These are phyloP conservation scores for Eupsittula cactorum DNA, from an alignment of 2,113 vertebrate genomes.

Conservation along the genomic window DNA sequence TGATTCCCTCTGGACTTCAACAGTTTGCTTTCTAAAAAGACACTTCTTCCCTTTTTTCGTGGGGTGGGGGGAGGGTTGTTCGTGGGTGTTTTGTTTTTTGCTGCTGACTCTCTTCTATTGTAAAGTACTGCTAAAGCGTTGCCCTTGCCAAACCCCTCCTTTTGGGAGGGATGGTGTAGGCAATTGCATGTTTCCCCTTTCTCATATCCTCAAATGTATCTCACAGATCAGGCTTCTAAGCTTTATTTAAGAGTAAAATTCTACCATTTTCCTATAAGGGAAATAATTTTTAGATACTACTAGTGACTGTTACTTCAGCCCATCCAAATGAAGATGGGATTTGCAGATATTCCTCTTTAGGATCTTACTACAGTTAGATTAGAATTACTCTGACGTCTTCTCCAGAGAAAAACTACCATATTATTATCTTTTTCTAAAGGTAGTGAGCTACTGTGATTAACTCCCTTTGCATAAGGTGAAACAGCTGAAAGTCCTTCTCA, in stretches of 20 bases:
- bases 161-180: background rate
- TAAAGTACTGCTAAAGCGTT: background rate
- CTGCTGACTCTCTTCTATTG: background rate
- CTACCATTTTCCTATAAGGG: background rate
- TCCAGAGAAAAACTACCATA: background rate
- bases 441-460: background rate
- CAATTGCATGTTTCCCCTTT: background rate
- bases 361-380: background rate
- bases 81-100: background rate
- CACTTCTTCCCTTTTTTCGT: background rate
- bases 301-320: background rate
- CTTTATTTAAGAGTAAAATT: background rate
- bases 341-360: background rate
- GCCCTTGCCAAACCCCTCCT: background rate
- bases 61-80: background rate
- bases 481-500: background rate
- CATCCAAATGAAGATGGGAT: background rate
- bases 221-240: background rate
- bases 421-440: background rate
- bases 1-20: background rate
- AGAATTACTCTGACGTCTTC: background rate
- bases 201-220: background rate
- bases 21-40: background rate
- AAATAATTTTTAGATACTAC: background rate
- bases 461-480: background rate